Evolutionary conservation across 1,140 invertebrate species (phyloP).

Genomic region (Potamilus streckersoni): DNA sequence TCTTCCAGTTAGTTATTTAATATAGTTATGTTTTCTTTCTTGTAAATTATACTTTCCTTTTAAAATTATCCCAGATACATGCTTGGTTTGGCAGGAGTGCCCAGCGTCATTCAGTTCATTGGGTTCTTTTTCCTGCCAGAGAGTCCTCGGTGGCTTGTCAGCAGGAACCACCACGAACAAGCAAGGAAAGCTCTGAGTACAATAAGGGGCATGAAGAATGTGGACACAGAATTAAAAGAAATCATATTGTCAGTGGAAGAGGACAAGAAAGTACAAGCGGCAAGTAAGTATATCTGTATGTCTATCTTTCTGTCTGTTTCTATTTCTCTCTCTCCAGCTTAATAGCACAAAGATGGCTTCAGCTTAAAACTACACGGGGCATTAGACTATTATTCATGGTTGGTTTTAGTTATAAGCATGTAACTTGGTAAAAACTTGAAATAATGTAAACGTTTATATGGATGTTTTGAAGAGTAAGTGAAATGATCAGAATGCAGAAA

Average conservation of each 20-base stretch:
- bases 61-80: slow-evolving; percentile 55
- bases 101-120: slow-evolving; percentile 57
- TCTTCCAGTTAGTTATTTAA: too few species aligned
- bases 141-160: slow-evolving; percentile 64
- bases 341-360: too few species aligned
- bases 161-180: slow-evolving; percentile 58
- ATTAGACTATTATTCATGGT: too few species aligned
- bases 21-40: too few species aligned
- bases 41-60: background rate
- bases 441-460: too few species aligned
- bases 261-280: slow-evolving; percentile 21
- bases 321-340: too few species aligned
- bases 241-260: slow-evolving; percentile 44
- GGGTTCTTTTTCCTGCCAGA: slow-evolving; percentile 62
- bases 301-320: too few species aligned
- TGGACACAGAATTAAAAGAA: slow-evolving; percentile 48
- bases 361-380: too few species aligned
- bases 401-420: too few species aligned
- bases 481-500: too few species aligned
- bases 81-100: slow-evolving; percentile 59
- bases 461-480: too few species aligned
- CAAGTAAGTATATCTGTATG: background rate
- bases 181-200: slow-evolving; percentile 65
- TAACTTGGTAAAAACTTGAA: too few species aligned
- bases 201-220: slow-evolving; percentile 59